Evolutionary conservation across 2,888 invertebrate genomes (phyloP).

Genomic region (Argynnis bischoffii): DNA sequence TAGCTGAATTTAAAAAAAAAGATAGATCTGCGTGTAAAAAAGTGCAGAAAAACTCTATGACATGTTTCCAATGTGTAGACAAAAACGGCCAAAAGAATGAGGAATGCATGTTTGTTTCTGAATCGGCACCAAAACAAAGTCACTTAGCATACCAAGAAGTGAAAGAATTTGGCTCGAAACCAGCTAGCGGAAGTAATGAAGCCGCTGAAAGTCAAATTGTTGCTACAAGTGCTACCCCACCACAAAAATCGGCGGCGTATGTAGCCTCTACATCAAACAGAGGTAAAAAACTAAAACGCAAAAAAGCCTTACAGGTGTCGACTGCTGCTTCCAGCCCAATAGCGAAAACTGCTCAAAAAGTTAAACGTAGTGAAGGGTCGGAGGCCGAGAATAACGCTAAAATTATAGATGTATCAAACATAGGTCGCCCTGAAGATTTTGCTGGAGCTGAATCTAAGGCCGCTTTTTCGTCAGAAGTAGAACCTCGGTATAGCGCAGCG

Average conservation of each 20-base stretch:
- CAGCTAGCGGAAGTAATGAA: constrained; percentile 61
- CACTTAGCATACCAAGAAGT: constrained; percentile 86
- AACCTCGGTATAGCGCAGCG: constrained; percentile 84
- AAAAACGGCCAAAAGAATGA: constrained; percentile 87
- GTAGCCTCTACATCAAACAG: constrained; percentile 64
- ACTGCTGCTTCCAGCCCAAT: constrained; percentile 56
- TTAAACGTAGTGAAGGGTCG: constrained; percentile 65
- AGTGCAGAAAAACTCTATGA: constrained; percentile 88
- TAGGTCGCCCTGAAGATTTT: constrained; percentile 78
- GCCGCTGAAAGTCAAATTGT: constrained; percentile 71
- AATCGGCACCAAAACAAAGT: constrained; percentile 84
- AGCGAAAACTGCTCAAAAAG: constrained; percentile 47
- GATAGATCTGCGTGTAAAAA: constrained; percentile 88
- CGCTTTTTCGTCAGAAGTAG: constrained; percentile 86
- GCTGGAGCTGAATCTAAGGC: constrained; percentile 81
- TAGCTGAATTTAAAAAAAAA: constrained; percentile 88
- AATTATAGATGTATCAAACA: constrained; percentile 64
- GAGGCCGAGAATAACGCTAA: constrained; percentile 59
- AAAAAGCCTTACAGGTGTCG: constrained; percentile 60
- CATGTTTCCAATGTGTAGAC: constrained; percentile 88
- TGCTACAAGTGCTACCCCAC: constrained; percentile 62
- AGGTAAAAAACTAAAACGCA: constrained; percentile 70
- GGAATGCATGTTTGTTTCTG: constrained; percentile 90
- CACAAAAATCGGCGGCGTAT: constrained; percentile 67
- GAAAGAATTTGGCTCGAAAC: constrained; percentile 82